Evolutionary conservation across 2,113 vertebrate species (phyloP), one percentile per base, ranked within the genome.

Genomic region (Eclectus roratus): DNA sequence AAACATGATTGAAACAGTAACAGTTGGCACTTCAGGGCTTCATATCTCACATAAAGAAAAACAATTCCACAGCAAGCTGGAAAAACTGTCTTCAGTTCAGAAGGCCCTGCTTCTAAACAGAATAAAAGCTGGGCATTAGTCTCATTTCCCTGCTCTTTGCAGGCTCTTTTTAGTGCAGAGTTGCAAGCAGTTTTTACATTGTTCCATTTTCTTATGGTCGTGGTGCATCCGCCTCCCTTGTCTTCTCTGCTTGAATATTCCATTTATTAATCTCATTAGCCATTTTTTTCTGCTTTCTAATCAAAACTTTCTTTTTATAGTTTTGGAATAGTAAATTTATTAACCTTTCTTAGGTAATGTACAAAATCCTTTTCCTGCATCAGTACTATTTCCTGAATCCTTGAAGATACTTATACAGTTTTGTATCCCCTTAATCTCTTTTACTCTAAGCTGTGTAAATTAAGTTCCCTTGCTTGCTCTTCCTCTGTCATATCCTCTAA

Each of bases 381-480:
- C 37, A 10, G 50, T 95, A 65, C 77, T 84, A 80, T 92, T 96
- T 92, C 64, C 39, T 82, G 53, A 55, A 44, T 86, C 29, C 35
- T 78, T 47, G 27, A 95, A 88, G 64, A 52, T 73, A 78, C 49
- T 94, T 82, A 41, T 73, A 37, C 28, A 33, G 19, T 88, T 95
- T 95, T 91, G 84, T 86, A 93, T 86, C 66, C n/a, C 29, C 27
- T 73, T 97, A 94, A 94, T 91, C 79, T 96, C 55, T 94, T 95
- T 86, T 80, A 80, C 47, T 77, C 16, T 84, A 77, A 77, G 25
- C 46, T 95, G 41, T 50, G 33, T 88, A 95, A 96, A 94, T 91
- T 94, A 86, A 71, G 46, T 86, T 94, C n/a, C n/a, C 31, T 83
- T 80, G 21, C 65, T 95, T 71, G 53, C 53, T 85, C 50, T 84